Percentiles rank a stretch among this genome's conserved stretches.
Conservation (phyloP, 2,797 vertebrate species). For the Pyrocephalus nanus region DNA sequence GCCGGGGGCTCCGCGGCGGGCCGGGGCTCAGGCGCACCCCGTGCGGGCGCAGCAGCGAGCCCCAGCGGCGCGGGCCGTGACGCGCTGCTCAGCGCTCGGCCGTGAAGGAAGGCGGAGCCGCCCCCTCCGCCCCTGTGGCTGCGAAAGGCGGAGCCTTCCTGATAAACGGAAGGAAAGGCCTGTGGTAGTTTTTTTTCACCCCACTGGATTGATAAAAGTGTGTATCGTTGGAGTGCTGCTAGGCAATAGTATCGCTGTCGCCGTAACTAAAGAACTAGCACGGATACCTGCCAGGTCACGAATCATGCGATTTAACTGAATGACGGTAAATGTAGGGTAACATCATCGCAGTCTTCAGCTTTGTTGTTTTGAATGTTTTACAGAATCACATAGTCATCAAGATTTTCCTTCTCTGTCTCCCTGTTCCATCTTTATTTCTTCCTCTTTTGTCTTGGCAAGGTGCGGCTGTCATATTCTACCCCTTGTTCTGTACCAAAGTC, state of each 20-base stretch:
- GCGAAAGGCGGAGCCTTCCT: neutral
- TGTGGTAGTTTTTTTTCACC: accelerated
- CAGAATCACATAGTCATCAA: neutral
- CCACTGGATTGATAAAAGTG: accelerated
- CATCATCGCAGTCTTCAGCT: too few species aligned
- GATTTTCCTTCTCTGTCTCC: neutral
- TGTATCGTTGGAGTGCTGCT: accelerated
- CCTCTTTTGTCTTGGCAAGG: neutral
- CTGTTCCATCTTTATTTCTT: neutral
- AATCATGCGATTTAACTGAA: neutral
- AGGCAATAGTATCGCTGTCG: accelerated
- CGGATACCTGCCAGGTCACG: neutral
- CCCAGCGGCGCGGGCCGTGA: too few species aligned
- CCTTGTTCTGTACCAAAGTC: neutral
- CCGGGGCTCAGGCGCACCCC: too few species aligned
- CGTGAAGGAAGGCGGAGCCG: too few species aligned
- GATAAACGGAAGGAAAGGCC: accelerated
- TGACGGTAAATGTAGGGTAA: too few species aligned
- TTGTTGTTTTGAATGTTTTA: neutral
- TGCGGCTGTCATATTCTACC: neutral
- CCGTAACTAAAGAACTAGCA: accelerated
- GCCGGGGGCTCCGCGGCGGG: too few species aligned
- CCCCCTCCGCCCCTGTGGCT: too few species aligned
- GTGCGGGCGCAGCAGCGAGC: too few species aligned
- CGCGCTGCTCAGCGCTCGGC: neutral